A percentile compares a stretch with the other conserved stretches of the same genome.
These are phyloP conservation scores for Arbacia lixula DNA, from an alignment of 53 echinoderm and acorn worm genomes.

Conservation along the genomic window DNA sequence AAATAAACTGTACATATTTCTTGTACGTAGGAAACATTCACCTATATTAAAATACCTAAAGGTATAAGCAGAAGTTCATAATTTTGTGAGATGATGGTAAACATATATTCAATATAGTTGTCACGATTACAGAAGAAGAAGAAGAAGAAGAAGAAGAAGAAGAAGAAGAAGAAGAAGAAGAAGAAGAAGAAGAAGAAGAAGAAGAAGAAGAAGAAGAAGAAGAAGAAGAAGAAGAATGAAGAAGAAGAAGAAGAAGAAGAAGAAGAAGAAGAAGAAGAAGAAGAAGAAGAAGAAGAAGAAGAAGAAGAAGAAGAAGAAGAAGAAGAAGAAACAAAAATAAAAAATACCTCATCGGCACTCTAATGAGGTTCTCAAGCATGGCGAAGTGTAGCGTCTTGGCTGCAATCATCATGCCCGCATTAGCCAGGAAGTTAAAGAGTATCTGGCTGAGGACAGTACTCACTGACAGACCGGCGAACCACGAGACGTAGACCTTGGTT, in stretches of 20 bases:
- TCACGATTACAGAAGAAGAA: too few relatives aligned
- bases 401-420: slow-evolving; percentile 67
- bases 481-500: slow-evolving; percentile 60
- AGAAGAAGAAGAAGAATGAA: slow-evolving; percentile 35
- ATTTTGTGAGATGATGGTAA: too few relatives aligned
- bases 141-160: slow-evolving; percentile 35
- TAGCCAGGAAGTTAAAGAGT: slow-evolving; percentile 55
- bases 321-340: neutral
- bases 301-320: slow-evolving; percentile 35
- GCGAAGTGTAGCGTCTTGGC: slow-evolving; percentile 70
- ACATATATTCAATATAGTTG: too few relatives aligned
- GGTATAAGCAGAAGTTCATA: too few relatives aligned
- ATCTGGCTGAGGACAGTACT: slow-evolving; percentile 56
- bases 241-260: slow-evolving; percentile 35
- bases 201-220: slow-evolving; percentile 35
- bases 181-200: slow-evolving; percentile 35
- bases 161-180: slow-evolving; percentile 35
- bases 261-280: slow-evolving; percentile 35
- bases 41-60: too few relatives aligned
- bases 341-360: slow-evolving; percentile 79
- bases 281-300: slow-evolving; percentile 35
- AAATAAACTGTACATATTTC: too few relatives aligned
- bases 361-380: slow-evolving; percentile 76
- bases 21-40: too few relatives aligned
- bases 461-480: slow-evolving; percentile 74